A percentile compares a stretch with the other conserved stretches of the same genome.
Conservation (phyloP, 2,797 vertebrate species). For the Poecilia velifera region DNA sequence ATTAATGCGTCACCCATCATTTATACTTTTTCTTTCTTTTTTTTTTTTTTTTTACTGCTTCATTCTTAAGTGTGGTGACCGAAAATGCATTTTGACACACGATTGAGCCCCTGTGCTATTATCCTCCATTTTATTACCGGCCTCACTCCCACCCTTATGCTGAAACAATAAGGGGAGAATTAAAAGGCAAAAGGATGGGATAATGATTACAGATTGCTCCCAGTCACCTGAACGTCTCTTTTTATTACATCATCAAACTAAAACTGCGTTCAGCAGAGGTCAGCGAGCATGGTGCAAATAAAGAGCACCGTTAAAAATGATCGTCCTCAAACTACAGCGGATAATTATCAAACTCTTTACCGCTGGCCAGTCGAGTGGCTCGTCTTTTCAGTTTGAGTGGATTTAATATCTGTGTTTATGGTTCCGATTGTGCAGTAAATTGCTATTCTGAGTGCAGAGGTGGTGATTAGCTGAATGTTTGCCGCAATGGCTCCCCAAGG, state of each 20-base stretch:
- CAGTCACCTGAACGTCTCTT: constrained; percentile 43
- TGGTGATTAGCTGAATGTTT: constrained; percentile 66
- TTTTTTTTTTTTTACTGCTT: constrained; percentile 37
- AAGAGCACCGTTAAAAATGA: constrained; percentile 51
- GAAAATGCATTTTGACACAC: constrained; percentile 65
- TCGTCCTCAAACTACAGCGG: constrained; percentile 56
- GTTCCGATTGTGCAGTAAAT: constrained; percentile 49
- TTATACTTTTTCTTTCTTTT: constrained; percentile 23
- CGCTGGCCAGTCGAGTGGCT: constrained; percentile 59
- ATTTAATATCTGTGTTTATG: constrained; percentile 65
- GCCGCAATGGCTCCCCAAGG: constrained; percentile 44
- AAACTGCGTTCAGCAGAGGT: constrained; percentile 47
- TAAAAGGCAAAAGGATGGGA: constrained; percentile 32
- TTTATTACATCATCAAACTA: constrained; percentile 65
- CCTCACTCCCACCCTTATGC: constrained; percentile 37
- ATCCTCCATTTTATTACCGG: constrained; percentile 65
- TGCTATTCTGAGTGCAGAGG: constrained; percentile 47
- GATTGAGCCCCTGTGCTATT: constrained; percentile 50
- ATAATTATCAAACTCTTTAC: constrained; percentile 69
- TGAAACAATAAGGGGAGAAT: constrained; percentile 33
- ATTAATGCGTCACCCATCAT: constrained; percentile 51
- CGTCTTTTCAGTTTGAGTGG: constrained; percentile 57
- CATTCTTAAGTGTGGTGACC: constrained; percentile 53
- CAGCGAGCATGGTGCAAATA: constrained; percentile 34
- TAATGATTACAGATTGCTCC: constrained; percentile 58